phyloP scores from a whole-genome alignment of 2,888 invertebrate genomes.

The Aquatica leii region DNA sequence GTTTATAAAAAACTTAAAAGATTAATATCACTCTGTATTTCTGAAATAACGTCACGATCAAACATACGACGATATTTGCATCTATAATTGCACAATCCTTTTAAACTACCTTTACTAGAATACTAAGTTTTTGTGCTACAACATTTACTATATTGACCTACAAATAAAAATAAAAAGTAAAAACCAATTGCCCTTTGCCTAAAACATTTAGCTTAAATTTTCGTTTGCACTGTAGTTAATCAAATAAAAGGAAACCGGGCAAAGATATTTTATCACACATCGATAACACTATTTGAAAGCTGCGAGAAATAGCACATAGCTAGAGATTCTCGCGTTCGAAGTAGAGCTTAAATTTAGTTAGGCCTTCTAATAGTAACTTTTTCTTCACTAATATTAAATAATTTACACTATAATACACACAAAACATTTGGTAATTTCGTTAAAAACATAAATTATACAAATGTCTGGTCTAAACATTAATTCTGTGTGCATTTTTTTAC shows the following conservation, averaged over 20 bases:
- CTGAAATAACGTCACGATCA: not conserved
- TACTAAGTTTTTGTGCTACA: not conserved
- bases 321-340: slow-evolving; percentile 6
- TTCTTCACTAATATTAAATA: slow-evolving; percentile 43
- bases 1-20: not conserved
- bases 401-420: slow-evolving; percentile 36
- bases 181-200: too few species aligned
- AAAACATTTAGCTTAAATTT: not conserved
- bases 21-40: not conserved
- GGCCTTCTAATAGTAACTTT: slow-evolving; percentile 58
- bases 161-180: too few species aligned
- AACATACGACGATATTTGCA: slow-evolving; percentile 1
- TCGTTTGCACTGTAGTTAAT: not conserved
- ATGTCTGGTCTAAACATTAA: too few species aligned
- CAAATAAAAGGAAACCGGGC: not conserved
- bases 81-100: not conserved
- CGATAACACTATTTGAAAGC: too few species aligned
- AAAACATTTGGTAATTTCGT: slow-evolving; percentile 18
- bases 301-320: not conserved
- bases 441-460: too few species aligned
- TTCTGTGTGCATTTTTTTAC: too few species aligned
- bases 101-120: not conserved
- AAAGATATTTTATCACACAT: not conserved
- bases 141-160: not conserved
- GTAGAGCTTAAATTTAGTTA: slow-evolving; percentile 56